Conservation (phyloP, 2,888 invertebrate species). For the Protophormia terraenovae region DNA sequence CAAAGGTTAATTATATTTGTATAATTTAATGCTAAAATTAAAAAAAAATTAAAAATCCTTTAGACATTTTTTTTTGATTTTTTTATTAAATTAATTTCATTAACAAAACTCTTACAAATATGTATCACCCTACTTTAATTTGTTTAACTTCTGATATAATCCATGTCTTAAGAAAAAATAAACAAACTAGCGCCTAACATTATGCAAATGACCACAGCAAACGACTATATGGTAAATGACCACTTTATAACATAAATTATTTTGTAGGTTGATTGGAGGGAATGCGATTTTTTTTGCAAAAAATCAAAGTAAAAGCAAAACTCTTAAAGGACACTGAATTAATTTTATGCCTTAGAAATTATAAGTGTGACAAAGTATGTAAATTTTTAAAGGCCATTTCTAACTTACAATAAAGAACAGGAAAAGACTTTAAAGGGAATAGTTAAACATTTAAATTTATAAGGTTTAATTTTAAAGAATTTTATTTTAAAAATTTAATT, state of each 20-base stretch:
- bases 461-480: not conserved
- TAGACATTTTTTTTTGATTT: too few relatives aligned
- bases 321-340: slow-evolving; percentile 44
- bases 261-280: not conserved
- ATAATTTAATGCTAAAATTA: too few relatives aligned
- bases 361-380: slow-evolving; percentile 51
- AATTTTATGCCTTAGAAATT: slow-evolving; percentile 22
- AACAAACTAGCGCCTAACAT: slow-evolving; percentile 19
- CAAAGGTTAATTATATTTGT: not conserved
- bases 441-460: slow-evolving; percentile 41
- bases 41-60: too few relatives aligned
- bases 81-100: too few relatives aligned
- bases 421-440: slow-evolving; percentile 15
- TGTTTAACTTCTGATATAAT: not conserved
- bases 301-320: not conserved
- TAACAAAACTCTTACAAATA: not conserved
- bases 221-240: slow-evolving; percentile 39
- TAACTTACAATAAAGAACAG: slow-evolving; percentile 6
- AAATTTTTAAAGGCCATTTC: slow-evolving; percentile 32
- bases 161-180: not conserved
- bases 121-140: not conserved
- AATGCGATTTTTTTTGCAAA: not conserved
- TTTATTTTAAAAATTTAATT: not conserved
- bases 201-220: slow-evolving; percentile 55
- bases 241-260: slow-evolving; percentile 58